Conservation (phyloP, 2,888 invertebrate genomes). For the Chymomyza fuscimana region DNA sequence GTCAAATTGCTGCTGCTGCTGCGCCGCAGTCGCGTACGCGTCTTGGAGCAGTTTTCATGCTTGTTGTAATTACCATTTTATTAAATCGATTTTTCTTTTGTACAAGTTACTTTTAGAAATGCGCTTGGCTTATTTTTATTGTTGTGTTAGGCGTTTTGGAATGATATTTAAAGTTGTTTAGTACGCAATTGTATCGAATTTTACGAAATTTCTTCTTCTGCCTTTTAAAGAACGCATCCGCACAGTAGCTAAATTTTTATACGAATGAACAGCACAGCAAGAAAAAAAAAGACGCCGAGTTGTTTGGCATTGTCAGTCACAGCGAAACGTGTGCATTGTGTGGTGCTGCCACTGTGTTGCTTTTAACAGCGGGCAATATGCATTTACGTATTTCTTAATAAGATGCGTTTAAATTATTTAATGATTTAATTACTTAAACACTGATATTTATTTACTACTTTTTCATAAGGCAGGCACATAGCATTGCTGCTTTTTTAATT, state of each 20-base stretch:
- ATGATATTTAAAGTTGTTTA: conserved; percentile 49
- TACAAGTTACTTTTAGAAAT: conserved; percentile 33
- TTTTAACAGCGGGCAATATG: not conserved
- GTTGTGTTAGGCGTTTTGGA: conserved; percentile 49
- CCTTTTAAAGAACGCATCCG: conserved; percentile 47
- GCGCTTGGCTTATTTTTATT: conserved; percentile 45
- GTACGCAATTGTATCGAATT: conserved; percentile 29
- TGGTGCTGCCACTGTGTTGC: not conserved
- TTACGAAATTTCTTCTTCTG: conserved; percentile 14
- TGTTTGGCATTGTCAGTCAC: conserved; percentile 18
- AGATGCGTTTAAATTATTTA: too few relatives aligned
- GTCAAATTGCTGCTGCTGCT: conserved; percentile 29
- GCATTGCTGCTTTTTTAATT: too few relatives aligned
- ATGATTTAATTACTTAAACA: too few relatives aligned
- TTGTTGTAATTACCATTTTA: conserved; percentile 63
- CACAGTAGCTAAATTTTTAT: conserved; percentile 71
- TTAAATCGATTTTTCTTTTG: conserved; percentile 64
- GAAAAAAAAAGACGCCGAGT: conserved; percentile 23
- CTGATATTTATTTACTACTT: too few relatives aligned
- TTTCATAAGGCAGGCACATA: too few relatives aligned
- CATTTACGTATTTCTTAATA: too few relatives aligned
- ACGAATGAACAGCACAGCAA: conserved; percentile 65
- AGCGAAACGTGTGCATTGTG: not conserved
- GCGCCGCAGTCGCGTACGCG: conserved; percentile 45
- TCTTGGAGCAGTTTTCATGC: conserved; percentile 12